phyloP scores from a whole-genome alignment of 2,113 vertebrate genomes.

The Scalopus aquaticus region DNA sequence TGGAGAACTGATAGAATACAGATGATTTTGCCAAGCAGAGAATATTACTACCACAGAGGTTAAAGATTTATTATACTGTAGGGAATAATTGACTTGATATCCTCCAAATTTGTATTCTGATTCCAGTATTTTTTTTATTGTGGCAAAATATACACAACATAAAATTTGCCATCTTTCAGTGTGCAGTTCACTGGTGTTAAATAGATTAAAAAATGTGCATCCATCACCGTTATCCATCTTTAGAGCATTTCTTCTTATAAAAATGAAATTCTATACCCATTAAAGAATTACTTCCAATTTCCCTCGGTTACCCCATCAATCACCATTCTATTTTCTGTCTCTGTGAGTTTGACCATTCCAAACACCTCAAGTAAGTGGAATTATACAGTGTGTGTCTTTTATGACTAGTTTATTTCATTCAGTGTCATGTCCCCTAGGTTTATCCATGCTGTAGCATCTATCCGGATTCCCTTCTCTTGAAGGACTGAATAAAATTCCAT shows the following conservation, averaged over 20 bases:
- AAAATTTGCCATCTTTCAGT: neutral
- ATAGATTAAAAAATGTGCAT: neutral
- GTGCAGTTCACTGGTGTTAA: neutral
- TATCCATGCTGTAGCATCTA: neutral
- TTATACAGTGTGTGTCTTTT: too few relatives aligned
- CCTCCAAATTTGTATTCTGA: neutral
- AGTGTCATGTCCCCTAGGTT: neutral
- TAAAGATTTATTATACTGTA: neutral
- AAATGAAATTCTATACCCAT: neutral
- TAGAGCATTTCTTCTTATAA: neutral
- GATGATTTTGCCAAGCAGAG: neutral
- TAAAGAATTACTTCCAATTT: neutral
- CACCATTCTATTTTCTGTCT: neutral
- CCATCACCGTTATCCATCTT: neutral
- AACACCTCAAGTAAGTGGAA: neutral
- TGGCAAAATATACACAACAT: neutral
- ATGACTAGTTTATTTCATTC: neutral
- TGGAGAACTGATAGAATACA: neutral
- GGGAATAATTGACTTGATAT: neutral
- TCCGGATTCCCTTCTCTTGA: neutral
- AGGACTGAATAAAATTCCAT: neutral
- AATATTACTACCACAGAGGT: neutral
- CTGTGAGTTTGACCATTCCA: neutral
- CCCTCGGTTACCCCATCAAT: neutral
- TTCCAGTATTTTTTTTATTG: neutral